Evolutionary conservation across 2,113 vertebrate species (phyloP).

Genomic region (Pavo muticus): DNA sequence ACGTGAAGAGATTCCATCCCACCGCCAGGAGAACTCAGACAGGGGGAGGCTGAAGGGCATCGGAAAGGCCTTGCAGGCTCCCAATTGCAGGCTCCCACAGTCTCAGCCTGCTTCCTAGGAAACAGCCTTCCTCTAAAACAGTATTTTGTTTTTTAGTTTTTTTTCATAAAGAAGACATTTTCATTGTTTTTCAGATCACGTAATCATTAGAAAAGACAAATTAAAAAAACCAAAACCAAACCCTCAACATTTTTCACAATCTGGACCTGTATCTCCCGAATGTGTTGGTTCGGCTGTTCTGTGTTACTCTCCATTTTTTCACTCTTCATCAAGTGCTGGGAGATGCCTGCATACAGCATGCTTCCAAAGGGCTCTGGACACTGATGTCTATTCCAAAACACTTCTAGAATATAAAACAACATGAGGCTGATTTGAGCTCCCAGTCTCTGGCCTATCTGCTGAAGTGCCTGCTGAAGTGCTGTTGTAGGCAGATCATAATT

Average conservation of each 20-base stretch:
- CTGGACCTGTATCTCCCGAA: not conserved
- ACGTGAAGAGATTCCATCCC: not conserved
- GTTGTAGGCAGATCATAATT: slow-evolving; percentile 41
- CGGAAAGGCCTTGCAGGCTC: not conserved
- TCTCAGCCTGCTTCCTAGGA: not conserved
- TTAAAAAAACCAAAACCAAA: no score
- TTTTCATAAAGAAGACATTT: not conserved
- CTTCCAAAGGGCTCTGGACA: not conserved
- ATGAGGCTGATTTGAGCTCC: not conserved
- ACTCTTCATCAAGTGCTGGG: not conserved
- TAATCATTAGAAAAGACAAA: not conserved
- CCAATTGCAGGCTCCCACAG: not conserved
- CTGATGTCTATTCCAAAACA: not conserved
- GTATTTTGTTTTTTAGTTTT: not conserved
- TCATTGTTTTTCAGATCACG: not conserved
- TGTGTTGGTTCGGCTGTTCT: accelerated
- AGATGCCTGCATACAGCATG: not conserved
- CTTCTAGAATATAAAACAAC: not conserved
- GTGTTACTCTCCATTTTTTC: not conserved
- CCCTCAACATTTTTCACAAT: not conserved
- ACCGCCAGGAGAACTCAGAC: not conserved
- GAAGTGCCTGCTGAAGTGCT: not conserved
- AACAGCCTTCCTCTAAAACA: not conserved
- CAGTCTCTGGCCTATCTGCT: not conserved
- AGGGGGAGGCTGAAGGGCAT: not conserved